Percentiles rank a stretch among this genome's conserved stretches.
Evolutionary conservation across 2,113 vertebrate species (phyloP).

Genomic region (Bothrops jararaca): DNA sequence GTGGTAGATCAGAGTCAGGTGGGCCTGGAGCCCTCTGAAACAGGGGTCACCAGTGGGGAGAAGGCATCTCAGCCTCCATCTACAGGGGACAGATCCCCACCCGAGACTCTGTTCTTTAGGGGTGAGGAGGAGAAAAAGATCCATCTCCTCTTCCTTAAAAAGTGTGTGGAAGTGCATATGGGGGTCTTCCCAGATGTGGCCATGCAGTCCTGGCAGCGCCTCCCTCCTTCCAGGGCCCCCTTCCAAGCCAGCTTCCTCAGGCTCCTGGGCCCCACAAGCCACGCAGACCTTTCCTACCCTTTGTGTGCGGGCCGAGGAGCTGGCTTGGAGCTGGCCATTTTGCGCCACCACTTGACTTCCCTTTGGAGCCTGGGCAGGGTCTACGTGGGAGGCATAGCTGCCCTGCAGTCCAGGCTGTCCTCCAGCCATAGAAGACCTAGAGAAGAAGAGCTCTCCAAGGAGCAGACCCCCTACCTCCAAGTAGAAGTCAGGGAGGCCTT

Average conservation of each 20-base stretch:
- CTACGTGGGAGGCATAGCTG: not conserved
- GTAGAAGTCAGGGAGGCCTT: slow-evolving; percentile 6
- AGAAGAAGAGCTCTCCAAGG: too few species aligned
- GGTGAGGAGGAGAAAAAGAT: not conserved
- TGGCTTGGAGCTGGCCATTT: not conserved
- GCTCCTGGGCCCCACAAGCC: not conserved
- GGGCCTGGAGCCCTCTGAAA: not conserved
- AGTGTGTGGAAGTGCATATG: not conserved
- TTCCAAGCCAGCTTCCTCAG: not conserved
- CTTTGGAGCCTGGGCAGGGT: slow-evolving; percentile 15
- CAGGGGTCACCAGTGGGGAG: not conserved
- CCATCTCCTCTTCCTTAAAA: not conserved
- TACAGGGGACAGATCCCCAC: not conserved
- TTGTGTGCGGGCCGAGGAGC: not conserved
- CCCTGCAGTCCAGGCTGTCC: not conserved
- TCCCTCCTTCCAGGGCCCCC: not conserved
- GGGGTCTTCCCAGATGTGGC: not conserved
- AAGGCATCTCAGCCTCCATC: not conserved
- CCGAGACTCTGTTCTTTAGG: accelerated
- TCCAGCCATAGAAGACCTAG: not conserved
- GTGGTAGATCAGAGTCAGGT: not conserved
- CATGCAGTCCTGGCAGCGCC: not conserved
- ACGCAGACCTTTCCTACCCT: not conserved
- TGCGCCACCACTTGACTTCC: not conserved
- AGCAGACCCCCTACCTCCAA: not conserved